These are phyloP conservation scores for Sternotherus odoratus DNA, from an alignment of 2,797 vertebrate genomes.

Conservation along the genomic window DNA sequence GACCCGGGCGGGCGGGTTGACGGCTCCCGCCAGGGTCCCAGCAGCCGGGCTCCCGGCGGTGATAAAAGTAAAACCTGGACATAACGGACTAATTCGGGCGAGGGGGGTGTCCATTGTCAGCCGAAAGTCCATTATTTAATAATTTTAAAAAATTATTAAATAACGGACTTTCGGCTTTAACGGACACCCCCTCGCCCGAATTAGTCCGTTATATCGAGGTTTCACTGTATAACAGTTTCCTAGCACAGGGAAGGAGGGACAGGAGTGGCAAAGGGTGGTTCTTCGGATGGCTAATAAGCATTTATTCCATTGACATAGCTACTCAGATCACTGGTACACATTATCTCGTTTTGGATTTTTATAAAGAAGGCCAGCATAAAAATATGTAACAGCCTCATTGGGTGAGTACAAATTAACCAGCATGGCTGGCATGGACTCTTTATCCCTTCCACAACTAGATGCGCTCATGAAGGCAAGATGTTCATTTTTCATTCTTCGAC, in stretches of 20 bases:
- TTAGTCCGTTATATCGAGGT: too few relatives aligned
- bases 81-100: too few relatives aligned
- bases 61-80: too few relatives aligned
- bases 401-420: not conserved
- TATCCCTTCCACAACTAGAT: not conserved
- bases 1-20: too few relatives aligned
- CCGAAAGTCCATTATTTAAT: too few relatives aligned
- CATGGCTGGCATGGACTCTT: not conserved
- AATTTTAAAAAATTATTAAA: too few relatives aligned
- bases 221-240: too few relatives aligned
- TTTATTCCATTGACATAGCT: not conserved
- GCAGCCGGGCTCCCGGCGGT: too few relatives aligned
- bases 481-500: not conserved
- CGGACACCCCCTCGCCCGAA: too few relatives aligned
- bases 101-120: too few relatives aligned
- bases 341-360: not conserved
- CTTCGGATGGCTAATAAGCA: not conserved
- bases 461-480: not conserved
- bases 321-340: not conserved
- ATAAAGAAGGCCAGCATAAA: not conserved
- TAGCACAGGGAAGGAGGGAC: not conserved
- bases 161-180: too few relatives aligned
- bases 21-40: too few relatives aligned
- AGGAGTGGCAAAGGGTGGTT: not conserved
- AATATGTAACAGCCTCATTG: not conserved